Conservation (phyloP, 2,113 vertebrate species). For the Struthidea cinerea region DNA sequence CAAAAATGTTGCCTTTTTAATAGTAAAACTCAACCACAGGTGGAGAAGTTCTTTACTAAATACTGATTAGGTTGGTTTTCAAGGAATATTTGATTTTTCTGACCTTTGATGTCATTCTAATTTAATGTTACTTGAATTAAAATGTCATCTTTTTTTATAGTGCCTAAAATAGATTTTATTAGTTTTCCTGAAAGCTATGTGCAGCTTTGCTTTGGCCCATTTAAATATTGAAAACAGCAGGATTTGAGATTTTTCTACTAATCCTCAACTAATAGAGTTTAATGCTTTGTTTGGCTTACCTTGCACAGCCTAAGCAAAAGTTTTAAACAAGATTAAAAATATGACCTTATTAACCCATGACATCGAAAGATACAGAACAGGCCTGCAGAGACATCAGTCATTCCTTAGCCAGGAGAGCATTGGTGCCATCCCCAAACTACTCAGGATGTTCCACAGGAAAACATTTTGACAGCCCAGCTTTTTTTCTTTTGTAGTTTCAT, state of each 20-base stretch:
- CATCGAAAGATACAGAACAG: not conserved
- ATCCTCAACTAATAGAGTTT: slow-evolving; percentile 57
- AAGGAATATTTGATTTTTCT: slow-evolving; percentile 46
- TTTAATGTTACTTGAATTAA: slow-evolving; percentile 38
- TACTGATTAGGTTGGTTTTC: slow-evolving; percentile 30
- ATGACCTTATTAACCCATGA: slow-evolving; percentile 46
- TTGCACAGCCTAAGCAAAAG: slow-evolving; percentile 42
- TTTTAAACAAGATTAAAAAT: slow-evolving; percentile 62
- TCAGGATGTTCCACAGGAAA: not conserved
- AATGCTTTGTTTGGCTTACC: slow-evolving; percentile 57
- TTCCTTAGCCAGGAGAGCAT: not conserved
- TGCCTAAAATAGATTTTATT: slow-evolving; percentile 47
- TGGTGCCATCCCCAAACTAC: not conserved
- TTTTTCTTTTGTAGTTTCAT: not conserved
- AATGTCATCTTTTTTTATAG: slow-evolving; percentile 28
- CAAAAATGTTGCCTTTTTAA: not conserved
- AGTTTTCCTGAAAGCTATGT: slow-evolving; percentile 37
- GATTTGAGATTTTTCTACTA: slow-evolving; percentile 58
- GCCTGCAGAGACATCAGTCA: not conserved
- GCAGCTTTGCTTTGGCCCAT: slow-evolving; percentile 37
- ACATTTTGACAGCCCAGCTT: not conserved
- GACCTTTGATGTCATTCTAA: slow-evolving; percentile 19
- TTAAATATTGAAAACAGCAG: slow-evolving; percentile 54
- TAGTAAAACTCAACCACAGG: not conserved
- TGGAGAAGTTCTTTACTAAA: not conserved